Conservation (phyloP, 2,888 invertebrate species). For the Carcina quercana region DNA sequence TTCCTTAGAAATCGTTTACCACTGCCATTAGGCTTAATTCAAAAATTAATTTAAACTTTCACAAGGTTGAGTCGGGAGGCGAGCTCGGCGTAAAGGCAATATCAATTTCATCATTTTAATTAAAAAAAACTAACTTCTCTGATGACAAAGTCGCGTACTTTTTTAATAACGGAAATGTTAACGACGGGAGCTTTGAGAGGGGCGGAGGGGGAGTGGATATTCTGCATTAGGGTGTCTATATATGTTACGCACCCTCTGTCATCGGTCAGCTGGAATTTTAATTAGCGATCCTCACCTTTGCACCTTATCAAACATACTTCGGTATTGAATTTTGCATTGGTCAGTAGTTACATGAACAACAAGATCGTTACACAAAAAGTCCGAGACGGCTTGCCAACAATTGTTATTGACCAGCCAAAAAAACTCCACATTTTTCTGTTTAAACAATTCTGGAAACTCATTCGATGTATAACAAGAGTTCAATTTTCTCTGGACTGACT, state of each 20-base stretch:
- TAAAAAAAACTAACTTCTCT: conserved; percentile 71
- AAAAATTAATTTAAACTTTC: conserved; percentile 75
- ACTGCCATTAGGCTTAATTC: conserved; percentile 70
- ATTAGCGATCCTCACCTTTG: conserved; percentile 17
- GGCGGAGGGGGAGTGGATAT: conserved; percentile 19
- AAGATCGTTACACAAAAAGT: too few species aligned
- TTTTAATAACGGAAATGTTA: conserved; percentile 74
- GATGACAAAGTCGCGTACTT: conserved; percentile 72
- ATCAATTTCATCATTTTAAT: conserved; percentile 76
- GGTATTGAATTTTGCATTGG: too few species aligned
- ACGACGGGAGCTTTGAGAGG: conserved; percentile 39
- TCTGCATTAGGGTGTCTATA: conserved; percentile 15
- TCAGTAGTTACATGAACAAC: too few species aligned
- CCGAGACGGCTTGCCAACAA: too few species aligned
- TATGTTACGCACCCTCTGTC: too few species aligned
- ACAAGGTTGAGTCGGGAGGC: conserved; percentile 64
- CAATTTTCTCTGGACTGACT: too few species aligned
- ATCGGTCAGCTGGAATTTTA: conserved; percentile 33
- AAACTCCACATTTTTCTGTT: too few species aligned
- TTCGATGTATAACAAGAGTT: too few species aligned
- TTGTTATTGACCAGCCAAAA: too few species aligned
- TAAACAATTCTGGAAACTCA: too few species aligned
- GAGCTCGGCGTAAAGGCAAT: conserved; percentile 66
- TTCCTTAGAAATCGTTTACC: conserved; percentile 67
- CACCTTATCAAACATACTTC: too few species aligned